Evolutionary conservation across 2,797 vertebrate species (phyloP).

Genomic region (Danio albolineatus): DNA sequence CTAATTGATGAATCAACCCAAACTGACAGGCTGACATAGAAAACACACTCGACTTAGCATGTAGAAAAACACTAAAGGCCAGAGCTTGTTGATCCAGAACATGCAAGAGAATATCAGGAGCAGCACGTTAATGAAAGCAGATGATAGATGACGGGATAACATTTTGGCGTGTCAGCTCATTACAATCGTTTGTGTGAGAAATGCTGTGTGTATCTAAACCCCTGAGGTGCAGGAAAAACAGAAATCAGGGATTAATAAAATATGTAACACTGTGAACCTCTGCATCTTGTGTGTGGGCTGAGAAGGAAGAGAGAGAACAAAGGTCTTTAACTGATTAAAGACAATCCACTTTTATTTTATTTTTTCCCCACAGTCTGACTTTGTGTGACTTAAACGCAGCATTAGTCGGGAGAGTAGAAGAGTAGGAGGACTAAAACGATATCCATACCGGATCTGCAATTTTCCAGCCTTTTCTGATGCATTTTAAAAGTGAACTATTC

Average conservation of each 20-base stretch:
- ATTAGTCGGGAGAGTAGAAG: slow-evolving; percentile 35
- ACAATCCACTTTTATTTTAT: slow-evolving; percentile 39
- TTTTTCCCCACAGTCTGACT: slow-evolving; percentile 36
- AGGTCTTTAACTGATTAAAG: slow-evolving; percentile 48
- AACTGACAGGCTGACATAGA: slow-evolving; percentile 58
- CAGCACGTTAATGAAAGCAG: slow-evolving; percentile 17
- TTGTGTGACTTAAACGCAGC: slow-evolving; percentile 28
- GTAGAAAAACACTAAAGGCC: slow-evolving; percentile 49
- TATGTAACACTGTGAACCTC: slow-evolving; percentile 66
- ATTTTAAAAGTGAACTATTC: slow-evolving; percentile 61
- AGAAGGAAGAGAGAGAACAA: slow-evolving; percentile 49
- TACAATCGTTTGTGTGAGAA: slow-evolving; percentile 18
- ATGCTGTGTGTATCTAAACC: slow-evolving; percentile 33
- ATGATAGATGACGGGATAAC: too few relatives aligned
- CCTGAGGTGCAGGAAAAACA: slow-evolving; percentile 48
- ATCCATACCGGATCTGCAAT: slow-evolving; percentile 48
- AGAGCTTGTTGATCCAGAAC: slow-evolving; percentile 52
- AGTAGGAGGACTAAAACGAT: slow-evolving; percentile 27
- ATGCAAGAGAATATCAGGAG: slow-evolving; percentile 31
- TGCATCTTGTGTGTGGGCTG: slow-evolving; percentile 48
- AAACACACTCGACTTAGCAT: slow-evolving; percentile 51
- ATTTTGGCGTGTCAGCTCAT: slow-evolving; percentile 34
- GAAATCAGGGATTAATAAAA: slow-evolving; percentile 64
- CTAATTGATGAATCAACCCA: slow-evolving; percentile 49
- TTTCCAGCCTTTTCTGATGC: slow-evolving; percentile 59